phyloP scores from a whole-genome alignment of 2,888 invertebrate species.

The Cataglyphis cursor region DNA sequence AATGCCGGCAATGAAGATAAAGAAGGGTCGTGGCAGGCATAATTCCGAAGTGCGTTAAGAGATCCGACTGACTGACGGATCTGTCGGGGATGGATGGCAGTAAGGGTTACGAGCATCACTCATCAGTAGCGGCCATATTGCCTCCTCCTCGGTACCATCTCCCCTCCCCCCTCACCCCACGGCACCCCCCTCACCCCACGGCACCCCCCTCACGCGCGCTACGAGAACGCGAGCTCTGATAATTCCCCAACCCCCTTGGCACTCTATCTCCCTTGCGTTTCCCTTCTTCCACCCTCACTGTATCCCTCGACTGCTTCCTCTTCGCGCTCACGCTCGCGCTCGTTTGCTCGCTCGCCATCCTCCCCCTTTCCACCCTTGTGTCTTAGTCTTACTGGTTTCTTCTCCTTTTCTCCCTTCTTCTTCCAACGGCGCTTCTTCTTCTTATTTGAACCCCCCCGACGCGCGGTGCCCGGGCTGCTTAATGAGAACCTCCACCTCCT shows the following conservation, averaged over 20 bases:
- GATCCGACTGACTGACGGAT: slow-evolving; percentile 78
- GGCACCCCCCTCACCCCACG: slow-evolving; percentile 48
- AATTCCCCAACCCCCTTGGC: slow-evolving; percentile 82
- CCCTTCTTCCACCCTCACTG: slow-evolving; percentile 70
- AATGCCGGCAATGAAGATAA: slow-evolving; percentile 76
- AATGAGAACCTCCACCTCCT: slow-evolving; percentile 86
- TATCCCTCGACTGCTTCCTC: slow-evolving; percentile 63
- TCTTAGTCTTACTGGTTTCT: slow-evolving; percentile 82
- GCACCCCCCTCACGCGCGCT: slow-evolving; percentile 64
- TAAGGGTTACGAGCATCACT: slow-evolving; percentile 86
- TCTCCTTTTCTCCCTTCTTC: slow-evolving; percentile 82
- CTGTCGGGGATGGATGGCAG: slow-evolving; percentile 80
- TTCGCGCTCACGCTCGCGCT: slow-evolving; percentile 54
- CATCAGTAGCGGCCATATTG: slow-evolving; percentile 86
- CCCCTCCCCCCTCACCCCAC: slow-evolving; percentile 57
- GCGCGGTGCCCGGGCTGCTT: slow-evolving; percentile 86
- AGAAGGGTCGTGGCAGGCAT: slow-evolving; percentile 78
- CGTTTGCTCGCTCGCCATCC: slow-evolving; percentile 55
- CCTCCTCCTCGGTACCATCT: slow-evolving; percentile 77
- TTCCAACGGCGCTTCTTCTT: slow-evolving; percentile 80
- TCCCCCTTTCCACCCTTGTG: slow-evolving; percentile 70
- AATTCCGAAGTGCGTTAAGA: slow-evolving; percentile 80
- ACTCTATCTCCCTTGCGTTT: slow-evolving; percentile 67
- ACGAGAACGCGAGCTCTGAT: slow-evolving; percentile 83
- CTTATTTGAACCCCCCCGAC: slow-evolving; percentile 83